Evolutionary conservation across 2,797 vertebrate genomes (phyloP), one percentile per base, ranked within the genome.

Genomic region (Anguilla obscura): DNA sequence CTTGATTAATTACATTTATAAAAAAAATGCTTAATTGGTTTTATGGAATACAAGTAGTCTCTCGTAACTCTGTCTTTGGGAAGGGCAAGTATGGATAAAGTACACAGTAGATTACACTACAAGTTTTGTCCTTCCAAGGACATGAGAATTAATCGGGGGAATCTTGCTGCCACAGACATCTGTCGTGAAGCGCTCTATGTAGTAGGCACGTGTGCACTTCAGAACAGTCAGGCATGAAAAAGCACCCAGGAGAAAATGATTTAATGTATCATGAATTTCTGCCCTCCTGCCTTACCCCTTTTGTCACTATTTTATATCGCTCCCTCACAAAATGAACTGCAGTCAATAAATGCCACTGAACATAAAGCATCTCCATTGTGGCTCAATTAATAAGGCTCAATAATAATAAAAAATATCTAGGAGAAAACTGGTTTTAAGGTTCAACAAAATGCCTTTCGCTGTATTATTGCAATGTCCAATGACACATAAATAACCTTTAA

Each of bases 331-430:
- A 80, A 76, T 33, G 10, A 80, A 48, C 33, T 18, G 76, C 18
- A 48, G 40, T 50, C 8, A 50, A n/a, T 48, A 50, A 50, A 48
- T 82, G 45, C 79, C 40, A 50, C 40, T 48, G 45, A 82, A 18
- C 40, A 82, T 50, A n/a, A 82, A 82, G n/a, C 10, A 82, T 50
- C 27, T 50, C 24, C 79, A 50, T 69, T 69, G 63, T 69, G 79
- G 21, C 18, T 21, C 79, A 82, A n/a, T 50, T 48, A 50, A 76
- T 76, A 36, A 50, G 33, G 74, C 74, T 33, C 74, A 45, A 21
- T 79, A 10, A 45, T 45, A 76, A 79, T 79, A 10, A 45, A 45
- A 79, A 79, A 79, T 18, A 14, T 33, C 74, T 21, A 0, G 3
- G 69, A 33, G n/a, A 71, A 27, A 71, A 71, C 27, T n/a, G 21